Base-by-base conservation (phyloP, 2,888 invertebrate species). In the Lasioglossum leucozonium region DNA sequence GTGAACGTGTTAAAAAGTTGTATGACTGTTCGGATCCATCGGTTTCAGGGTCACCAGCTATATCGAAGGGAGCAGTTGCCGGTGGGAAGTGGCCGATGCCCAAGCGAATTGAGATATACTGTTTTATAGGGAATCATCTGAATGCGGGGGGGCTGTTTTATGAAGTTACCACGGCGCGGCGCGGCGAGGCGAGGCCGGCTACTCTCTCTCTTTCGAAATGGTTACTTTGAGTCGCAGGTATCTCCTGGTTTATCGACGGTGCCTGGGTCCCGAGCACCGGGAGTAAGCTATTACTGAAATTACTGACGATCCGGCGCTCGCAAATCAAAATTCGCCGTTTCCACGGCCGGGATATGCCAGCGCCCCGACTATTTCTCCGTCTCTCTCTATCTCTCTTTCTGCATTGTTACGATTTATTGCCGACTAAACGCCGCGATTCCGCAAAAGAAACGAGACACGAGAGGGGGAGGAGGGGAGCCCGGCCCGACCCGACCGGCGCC, bases 211-310 rank as follows among this genome's bases (percentile, higher is more conserved):
- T 55, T 55, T 55, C 90, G 91, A 92, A 93, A 91, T 90, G 92
- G 93, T 92, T 92, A 92, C 91, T 91, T 91, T 88, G 90, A 91
- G 88, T 87, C 85, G 81, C 86, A 84, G 83, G 90, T 91, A 90
- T 90, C 91, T 90, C 73, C 87, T 87, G 81, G 87, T 89, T 75
- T 83, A 88, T 88, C 89, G 87, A 89, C 58, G 62, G 34, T 11
- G 26, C 89, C 81, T 72, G 77, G 77, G 26, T 62, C 30, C 90
- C 85, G 89, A 88, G 91, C 22, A 91, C 90, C 51, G 92, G 92
- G 91, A 93, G 94, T 93, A 91, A 94, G 93, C 94, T 93, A 94
- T 94, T 94, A 94, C 93, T 92, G 91, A 94, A 94, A 94, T 94
- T 94, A 94, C 94, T 91, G 91, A 92, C 94, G 92, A 94, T 94